Base-by-base conservation (phyloP, 2,888 invertebrate species). In the Pachycephus smyrnensis region DNA sequence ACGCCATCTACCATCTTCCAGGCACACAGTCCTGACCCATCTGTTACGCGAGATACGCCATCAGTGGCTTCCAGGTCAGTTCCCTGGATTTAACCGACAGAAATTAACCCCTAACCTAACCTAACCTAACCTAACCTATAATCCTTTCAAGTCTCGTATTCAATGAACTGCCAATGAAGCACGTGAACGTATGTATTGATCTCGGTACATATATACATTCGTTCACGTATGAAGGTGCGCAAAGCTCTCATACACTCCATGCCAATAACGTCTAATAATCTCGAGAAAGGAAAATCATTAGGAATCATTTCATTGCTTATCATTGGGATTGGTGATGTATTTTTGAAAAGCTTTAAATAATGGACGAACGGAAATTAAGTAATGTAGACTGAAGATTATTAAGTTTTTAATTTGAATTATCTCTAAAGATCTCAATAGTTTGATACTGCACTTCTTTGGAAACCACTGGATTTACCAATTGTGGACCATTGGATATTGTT, bases 21-120 rank as follows among this genome's bases (percentile, higher is more conserved):
- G 91, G 95, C 96, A 90, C 94, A 93, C 36, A 93, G 94, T 77
- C 96, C 97, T 0, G 96, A 96, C 92, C 94, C 95, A 69, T 90
- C 91, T 15, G 89, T 90, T 40, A 94, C 94, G 73, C 92, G 96
- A 82, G 96, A 96, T 91, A 96, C 96, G 76, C 95, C 95, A 80
- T 95, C 95, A 81, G 96, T 96, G 80, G 94, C 94, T 85, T 95
- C 95, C 94, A 96, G 95, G 96, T 96, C 93, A 92, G 89, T 90
- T 81, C 82, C 89, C 84, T 91, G 91, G 91, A 88, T 91, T 80
- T 90, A 89, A 87, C 9, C 40, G 40, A 55, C 9, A 23, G 40
- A 55, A 23, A 15, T 55, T 23, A 23, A 55, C 6, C 9, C n/a
- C n/a, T n/a, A n/a, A n/a, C n/a, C n/a, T n/a, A n/a, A n/a, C 4